Evolutionary conservation across 2,888 invertebrate species (phyloP).

Genomic region (Bombyx huttoni): DNA sequence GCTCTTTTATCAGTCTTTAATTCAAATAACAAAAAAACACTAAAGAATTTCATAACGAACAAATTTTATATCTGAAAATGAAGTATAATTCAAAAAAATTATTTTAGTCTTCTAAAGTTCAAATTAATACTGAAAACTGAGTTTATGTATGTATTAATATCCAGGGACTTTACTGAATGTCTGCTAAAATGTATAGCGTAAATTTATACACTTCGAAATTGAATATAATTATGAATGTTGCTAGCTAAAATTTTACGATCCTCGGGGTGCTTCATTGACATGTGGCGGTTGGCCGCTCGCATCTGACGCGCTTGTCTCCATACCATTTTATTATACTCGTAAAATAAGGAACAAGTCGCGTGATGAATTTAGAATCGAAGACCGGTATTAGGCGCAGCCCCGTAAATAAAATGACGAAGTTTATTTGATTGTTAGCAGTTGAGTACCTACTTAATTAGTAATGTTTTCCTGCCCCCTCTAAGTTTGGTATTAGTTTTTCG

Average conservation of each 20-base stretch:
- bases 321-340: constrained; percentile 42
- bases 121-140: no score
- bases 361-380: constrained; percentile 29
- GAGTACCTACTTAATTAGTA: neutral
- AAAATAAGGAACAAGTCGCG: constrained; percentile 27
- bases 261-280: constrained; percentile 22
- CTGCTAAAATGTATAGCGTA: neutral
- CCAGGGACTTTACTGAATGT: no score
- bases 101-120: no score
- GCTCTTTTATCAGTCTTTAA: no score
- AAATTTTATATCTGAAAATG: no score
- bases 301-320: constrained; percentile 29
- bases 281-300: constrained; percentile 18
- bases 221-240: constrained; percentile 5
- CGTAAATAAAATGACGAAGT: neutral
- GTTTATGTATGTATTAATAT: no score
- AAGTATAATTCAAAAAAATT: no score
- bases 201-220: neutral
- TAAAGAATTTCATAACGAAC: no score
- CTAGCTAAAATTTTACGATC: constrained; percentile 13
- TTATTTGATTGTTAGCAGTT: neutral
- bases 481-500: no score
- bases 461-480: no score
- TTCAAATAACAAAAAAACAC: no score
- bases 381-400: constrained; percentile 10